These are phyloP conservation scores for Lithobates pipiens DNA, from an alignment of 2,797 vertebrate genomes.

Conservation along the genomic window DNA sequence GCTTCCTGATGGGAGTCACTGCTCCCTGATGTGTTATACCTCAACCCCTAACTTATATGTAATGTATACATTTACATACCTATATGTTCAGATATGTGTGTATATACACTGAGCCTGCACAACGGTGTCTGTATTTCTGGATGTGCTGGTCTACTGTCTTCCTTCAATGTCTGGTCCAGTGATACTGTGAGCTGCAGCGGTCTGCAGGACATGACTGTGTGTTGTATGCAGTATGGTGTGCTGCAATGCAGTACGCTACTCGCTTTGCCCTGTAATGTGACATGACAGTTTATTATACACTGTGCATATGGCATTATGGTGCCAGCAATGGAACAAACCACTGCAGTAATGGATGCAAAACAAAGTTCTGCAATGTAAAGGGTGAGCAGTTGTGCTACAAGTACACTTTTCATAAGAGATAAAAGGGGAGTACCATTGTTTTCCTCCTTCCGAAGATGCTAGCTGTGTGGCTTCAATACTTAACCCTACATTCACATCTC, in stretches of 20 bases:
- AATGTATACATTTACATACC: slow-evolving; percentile 28
- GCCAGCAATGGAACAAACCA: slow-evolving; percentile 13
- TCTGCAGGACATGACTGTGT: slow-evolving; percentile 37
- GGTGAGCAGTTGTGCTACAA: background rate
- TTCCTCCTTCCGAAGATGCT: background rate
- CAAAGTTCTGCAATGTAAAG: background rate
- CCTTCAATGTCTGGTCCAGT: slow-evolving; percentile 49
- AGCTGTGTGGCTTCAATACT: too few relatives aligned
- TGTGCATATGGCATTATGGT: slow-evolving; percentile 16
- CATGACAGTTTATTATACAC: background rate
- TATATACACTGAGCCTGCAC: slow-evolving; percentile 56
- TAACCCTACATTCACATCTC: too few relatives aligned
- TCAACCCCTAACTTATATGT: slow-evolving; percentile 53
- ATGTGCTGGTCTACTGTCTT: slow-evolving; percentile 57
- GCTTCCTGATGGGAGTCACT: slow-evolving; percentile 52
- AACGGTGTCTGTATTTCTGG: slow-evolving; percentile 52
- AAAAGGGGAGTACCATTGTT: background rate
- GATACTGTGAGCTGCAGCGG: slow-evolving; percentile 38
- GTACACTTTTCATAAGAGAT: too few relatives aligned
- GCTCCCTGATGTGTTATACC: slow-evolving; percentile 60
- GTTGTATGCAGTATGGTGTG: slow-evolving; percentile 15
- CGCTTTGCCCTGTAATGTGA: slow-evolving; percentile 8
- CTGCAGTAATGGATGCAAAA: background rate
- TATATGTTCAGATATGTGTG: slow-evolving; percentile 48
- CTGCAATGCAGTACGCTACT: slow-evolving; percentile 12